Percentiles rank a stretch among this genome's conserved stretches.
Evolutionary conservation across 2,888 invertebrate species (phyloP).

Genomic region (Dromius quadrimaculatus): DNA sequence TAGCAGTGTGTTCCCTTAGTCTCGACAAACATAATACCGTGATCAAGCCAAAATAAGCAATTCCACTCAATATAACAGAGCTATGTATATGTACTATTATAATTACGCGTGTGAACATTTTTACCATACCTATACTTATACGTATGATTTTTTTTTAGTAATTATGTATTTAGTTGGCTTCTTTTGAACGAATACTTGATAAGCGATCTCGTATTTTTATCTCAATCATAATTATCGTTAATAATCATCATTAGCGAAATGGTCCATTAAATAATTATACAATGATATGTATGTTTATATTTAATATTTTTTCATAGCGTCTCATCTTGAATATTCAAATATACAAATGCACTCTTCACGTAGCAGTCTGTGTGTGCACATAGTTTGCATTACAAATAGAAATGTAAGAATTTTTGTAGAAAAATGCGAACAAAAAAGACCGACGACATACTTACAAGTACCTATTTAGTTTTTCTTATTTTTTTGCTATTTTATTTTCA

Average conservation of each 20-base stretch:
- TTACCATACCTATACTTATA: slow-evolving; percentile 40
- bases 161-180: slow-evolving; percentile 34
- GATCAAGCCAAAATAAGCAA: slow-evolving; percentile 46
- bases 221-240: slow-evolving; percentile 43
- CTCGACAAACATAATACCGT: slow-evolving; percentile 32
- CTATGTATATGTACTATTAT: slow-evolving; percentile 44
- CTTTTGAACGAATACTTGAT: slow-evolving; percentile 41
- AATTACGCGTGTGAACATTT: slow-evolving; percentile 46
- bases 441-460: slow-evolving; percentile 37
- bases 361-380: slow-evolving; percentile 48
- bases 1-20: slow-evolving; percentile 26
- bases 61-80: slow-evolving; percentile 42
- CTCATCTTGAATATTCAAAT: slow-evolving; percentile 37
- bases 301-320: slow-evolving; percentile 46
- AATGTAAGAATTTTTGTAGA: slow-evolving; percentile 50
- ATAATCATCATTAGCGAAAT: slow-evolving; percentile 49
- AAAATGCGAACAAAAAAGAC: slow-evolving; percentile 48
- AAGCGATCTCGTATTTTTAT: slow-evolving; percentile 44
- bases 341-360: slow-evolving; percentile 47
- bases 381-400: slow-evolving; percentile 48
- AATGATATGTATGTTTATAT: slow-evolving; percentile 52
- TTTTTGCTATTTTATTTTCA: slow-evolving; percentile 31
- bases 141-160: slow-evolving; percentile 31
- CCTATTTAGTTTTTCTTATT: slow-evolving; percentile 36
- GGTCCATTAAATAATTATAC: slow-evolving; percentile 51